Conservation (phyloP, 1,140 invertebrate species). For the Euglossa dilemma region DNA sequence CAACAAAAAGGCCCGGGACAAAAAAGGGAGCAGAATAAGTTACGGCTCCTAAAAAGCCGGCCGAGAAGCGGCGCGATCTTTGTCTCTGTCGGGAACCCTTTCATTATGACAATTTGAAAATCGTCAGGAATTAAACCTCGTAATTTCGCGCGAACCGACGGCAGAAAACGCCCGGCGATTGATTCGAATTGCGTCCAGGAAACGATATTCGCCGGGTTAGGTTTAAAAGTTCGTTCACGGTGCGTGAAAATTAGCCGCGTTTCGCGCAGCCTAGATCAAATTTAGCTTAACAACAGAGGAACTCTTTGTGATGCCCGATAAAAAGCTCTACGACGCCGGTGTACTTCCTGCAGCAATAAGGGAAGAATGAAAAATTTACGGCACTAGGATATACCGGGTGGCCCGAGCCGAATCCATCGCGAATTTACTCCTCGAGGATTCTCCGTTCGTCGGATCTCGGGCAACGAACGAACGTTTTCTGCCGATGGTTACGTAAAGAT, state of each 20-base stretch:
- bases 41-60: conserved; percentile 9
- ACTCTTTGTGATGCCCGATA: not conserved
- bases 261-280: not conserved
- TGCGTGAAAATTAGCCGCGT: not conserved
- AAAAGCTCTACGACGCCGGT: not conserved
- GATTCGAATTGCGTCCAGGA: not conserved
- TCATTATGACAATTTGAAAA: conserved; percentile 19
- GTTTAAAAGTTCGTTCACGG: not conserved
- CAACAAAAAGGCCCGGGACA: conserved; percentile 59
- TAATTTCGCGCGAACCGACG: not conserved
- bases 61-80: conserved; percentile 9
- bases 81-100: conserved; percentile 6
- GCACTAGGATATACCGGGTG: not conserved
- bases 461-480: not conserved
- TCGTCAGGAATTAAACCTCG: not conserved
- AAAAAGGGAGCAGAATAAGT: conserved; percentile 57
- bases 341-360: not conserved
- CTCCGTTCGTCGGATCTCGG: not conserved
- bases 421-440: not conserved
- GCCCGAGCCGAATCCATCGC: not conserved
- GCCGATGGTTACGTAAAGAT: not conserved
- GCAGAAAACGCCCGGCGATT: not conserved
- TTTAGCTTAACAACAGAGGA: not conserved
- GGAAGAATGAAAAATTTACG: not conserved
- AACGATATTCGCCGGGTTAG: not conserved